phyloP scores from a whole-genome alignment of 2,797 vertebrate species.

The Lithobates pipiens region DNA sequence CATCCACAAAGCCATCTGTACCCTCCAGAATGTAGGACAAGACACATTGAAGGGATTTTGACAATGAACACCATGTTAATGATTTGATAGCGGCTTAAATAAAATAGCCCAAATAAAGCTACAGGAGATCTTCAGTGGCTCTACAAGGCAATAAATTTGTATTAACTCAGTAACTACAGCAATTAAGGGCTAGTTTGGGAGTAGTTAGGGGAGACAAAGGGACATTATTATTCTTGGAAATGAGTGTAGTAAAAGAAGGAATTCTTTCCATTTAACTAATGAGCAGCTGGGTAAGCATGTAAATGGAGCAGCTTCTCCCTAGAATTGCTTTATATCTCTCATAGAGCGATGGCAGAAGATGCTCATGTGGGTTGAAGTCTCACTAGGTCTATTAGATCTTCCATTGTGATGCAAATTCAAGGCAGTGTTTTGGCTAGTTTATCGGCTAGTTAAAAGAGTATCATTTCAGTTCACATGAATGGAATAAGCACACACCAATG shows the following conservation, averaged over 20 bases:
- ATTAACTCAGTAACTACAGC: slow-evolving; percentile 91
- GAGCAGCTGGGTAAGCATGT: slow-evolving; percentile 86
- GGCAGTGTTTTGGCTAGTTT: slow-evolving; percentile 74
- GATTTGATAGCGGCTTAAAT: slow-evolving; percentile 87
- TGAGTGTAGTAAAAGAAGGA: slow-evolving; percentile 83
- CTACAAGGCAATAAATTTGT: slow-evolving; percentile 91
- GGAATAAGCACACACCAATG: slow-evolving; percentile 75
- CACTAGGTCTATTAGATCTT: slow-evolving; percentile 70
- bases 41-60: slow-evolving; percentile 77
- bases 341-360: slow-evolving; percentile 76
- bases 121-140: slow-evolving; percentile 86
- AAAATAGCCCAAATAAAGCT: slow-evolving; percentile 88
- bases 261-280: slow-evolving; percentile 90
- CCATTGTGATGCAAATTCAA: slow-evolving; percentile 79
- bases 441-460: slow-evolving; percentile 77
- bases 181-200: slow-evolving; percentile 84
- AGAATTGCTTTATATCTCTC: slow-evolving; percentile 65
- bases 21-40: slow-evolving; percentile 71
- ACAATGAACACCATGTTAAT: slow-evolving; percentile 87
- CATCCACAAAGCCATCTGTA: slow-evolving; percentile 81
- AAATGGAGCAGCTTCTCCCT: slow-evolving; percentile 77
- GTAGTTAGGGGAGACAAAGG: slow-evolving; percentile 89
- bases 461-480: slow-evolving; percentile 75
- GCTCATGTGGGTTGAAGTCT: slow-evolving; percentile 69
- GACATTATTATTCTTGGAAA: slow-evolving; percentile 80